Evolutionary conservation across 2,888 invertebrate genomes (phyloP).

Genomic region (Agonopterix subpropinquella): DNA sequence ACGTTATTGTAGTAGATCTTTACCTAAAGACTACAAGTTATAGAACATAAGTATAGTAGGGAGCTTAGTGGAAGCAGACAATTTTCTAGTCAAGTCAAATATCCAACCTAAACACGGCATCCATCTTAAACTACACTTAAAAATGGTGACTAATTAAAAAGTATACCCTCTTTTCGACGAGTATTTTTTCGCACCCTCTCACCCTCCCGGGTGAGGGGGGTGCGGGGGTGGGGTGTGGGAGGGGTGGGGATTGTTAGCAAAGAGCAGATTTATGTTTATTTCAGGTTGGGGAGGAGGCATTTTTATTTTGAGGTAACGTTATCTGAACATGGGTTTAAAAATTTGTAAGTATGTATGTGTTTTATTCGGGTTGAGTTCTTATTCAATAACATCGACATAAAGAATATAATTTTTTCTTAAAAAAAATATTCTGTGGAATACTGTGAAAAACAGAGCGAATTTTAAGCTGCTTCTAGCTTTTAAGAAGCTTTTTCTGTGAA

Average conservation of each 20-base stretch:
- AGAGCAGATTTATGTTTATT: neutral
- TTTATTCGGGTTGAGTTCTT: too few relatives aligned
- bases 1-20: too few relatives aligned
- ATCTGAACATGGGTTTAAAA: neutral
- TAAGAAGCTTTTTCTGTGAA: too few relatives aligned
- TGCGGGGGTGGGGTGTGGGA: neutral
- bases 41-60: too few relatives aligned
- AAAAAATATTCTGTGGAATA: too few relatives aligned
- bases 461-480: too few relatives aligned
- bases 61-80: too few relatives aligned
- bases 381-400: too few relatives aligned
- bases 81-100: too few relatives aligned
- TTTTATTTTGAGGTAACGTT: neutral
- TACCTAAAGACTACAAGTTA: too few relatives aligned
- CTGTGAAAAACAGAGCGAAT: too few relatives aligned
- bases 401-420: too few relatives aligned
- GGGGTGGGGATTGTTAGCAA: neutral
- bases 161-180: conserved; percentile 26
- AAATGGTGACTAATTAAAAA: conserved; percentile 63
- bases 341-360: neutral
- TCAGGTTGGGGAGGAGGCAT: neutral
- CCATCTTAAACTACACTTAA: conserved; percentile 39
- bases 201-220: conserved; percentile 3
- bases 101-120: conserved; percentile 28
- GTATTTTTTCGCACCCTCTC: conserved; percentile 22